A percentile compares a stretch with the other conserved stretches of the same genome.
phyloP scores from a whole-genome alignment of 2,888 invertebrate genomes.

The Odontocerum albicorne region DNA sequence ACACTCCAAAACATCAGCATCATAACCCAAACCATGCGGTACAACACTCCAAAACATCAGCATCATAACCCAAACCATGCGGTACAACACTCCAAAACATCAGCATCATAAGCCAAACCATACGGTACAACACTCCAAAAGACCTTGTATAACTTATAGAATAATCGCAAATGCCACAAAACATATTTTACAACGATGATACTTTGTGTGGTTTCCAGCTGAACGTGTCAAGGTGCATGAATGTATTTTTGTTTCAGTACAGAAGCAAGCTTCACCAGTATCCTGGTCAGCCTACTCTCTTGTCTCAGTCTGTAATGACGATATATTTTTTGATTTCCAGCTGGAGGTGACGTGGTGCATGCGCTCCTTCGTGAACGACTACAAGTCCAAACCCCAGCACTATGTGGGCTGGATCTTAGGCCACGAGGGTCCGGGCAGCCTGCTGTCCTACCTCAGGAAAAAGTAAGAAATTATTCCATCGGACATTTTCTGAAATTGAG shows the following conservation, averaged over 20 bases:
- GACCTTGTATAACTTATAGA: no score
- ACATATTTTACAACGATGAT: no score
- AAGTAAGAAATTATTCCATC: constrained; percentile 57
- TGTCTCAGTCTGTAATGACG: background rate
- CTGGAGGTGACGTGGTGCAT: constrained; percentile 54
- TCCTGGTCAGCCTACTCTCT: no score
- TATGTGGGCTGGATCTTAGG: constrained; percentile 80
- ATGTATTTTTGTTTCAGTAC: constrained; percentile 60
- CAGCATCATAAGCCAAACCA: no score
- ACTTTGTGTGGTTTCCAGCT: constrained; percentile 45
- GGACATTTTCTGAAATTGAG: no score
- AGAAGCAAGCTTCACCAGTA: constrained; percentile 76
- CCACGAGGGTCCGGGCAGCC: constrained; percentile 83
- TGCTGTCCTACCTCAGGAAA: constrained; percentile 75
- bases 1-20: no score
- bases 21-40: no score
- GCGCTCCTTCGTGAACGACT: constrained; percentile 57
- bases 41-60: no score
- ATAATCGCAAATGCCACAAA: no score
- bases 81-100: no score
- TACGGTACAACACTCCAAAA: no score
- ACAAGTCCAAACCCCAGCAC: constrained; percentile 74
- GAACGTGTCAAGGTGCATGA: constrained; percentile 54
- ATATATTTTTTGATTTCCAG: constrained; percentile 39
- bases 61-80: no score